Conservation (phyloP, 2,797 vertebrate genomes). For the Tachyglossus aculeatus region DNA sequence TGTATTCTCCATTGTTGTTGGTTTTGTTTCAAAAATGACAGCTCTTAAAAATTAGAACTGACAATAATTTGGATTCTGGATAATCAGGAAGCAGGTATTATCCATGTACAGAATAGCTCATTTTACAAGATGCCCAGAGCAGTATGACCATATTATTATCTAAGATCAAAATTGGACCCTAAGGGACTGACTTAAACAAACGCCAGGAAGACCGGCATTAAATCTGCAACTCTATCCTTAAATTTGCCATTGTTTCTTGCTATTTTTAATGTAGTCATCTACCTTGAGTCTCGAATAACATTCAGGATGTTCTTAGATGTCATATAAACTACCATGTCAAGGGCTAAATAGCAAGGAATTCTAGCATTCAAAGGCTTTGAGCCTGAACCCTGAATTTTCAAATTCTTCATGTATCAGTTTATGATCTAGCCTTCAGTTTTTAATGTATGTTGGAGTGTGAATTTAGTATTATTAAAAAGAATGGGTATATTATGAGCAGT, state of each 20-base stretch:
- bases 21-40: constrained; percentile 31
- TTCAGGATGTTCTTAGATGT: constrained; percentile 7
- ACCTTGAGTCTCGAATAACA: constrained; percentile 10
- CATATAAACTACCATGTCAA: constrained; percentile 8
- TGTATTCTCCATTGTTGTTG: constrained; percentile 21
- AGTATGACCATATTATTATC: constrained; percentile 15
- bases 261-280: constrained; percentile 16
- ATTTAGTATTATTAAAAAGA: constrained; percentile 30
- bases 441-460: background rate
- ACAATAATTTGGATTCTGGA: background rate
- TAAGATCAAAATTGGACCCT: constrained; percentile 46
- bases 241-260: constrained; percentile 22
- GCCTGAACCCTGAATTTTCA: constrained; percentile 4
- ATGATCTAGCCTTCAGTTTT: background rate
- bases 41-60: constrained; percentile 13
- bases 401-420: constrained; percentile 16
- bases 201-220: constrained; percentile 26
- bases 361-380: background rate
- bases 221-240: constrained; percentile 33
- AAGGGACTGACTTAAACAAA: constrained; percentile 35
- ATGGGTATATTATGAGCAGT: background rate
- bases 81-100: constrained; percentile 14
- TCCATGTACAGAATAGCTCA: constrained; percentile 8
- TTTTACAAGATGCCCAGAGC: constrained; percentile 20
- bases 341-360: background rate